These are phyloP conservation scores for Drosophila trapezifrons DNA, from an alignment of 1,140 invertebrate species.

Conservation along the genomic window DNA sequence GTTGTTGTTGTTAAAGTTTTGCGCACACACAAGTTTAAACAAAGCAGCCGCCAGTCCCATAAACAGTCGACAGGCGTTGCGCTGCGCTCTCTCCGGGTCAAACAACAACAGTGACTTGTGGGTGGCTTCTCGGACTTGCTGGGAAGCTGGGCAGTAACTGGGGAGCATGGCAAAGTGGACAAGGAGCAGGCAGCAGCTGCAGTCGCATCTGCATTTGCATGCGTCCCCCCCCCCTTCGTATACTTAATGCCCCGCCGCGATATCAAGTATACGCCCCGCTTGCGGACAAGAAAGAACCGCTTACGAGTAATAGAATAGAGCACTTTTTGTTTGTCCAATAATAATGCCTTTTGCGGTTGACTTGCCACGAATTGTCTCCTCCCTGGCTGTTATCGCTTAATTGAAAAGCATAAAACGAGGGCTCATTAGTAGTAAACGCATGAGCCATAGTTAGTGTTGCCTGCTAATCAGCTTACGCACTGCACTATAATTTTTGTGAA, in stretches of 20 bases:
- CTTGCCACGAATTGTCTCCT: conserved; percentile 25
- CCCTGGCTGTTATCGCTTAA: conserved; percentile 56
- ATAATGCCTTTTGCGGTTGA: conserved; percentile 24
- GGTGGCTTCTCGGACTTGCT: conserved; percentile 2
- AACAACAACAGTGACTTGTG: conserved; percentile 56
- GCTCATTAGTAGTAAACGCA: conserved; percentile 38
- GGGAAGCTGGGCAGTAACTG: too few species aligned
- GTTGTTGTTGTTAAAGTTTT: conserved; percentile 76
- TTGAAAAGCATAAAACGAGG: conserved; percentile 61
- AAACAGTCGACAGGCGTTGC: conserved; percentile 77
- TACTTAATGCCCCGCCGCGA: conserved; percentile 57
- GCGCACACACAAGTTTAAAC: conserved; percentile 76
- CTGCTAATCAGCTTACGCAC: conserved; percentile 68
- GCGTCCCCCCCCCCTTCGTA: conserved; percentile 36
- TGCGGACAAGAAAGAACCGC: background rate
- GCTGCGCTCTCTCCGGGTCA: conserved; percentile 61
- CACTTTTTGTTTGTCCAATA: background rate
- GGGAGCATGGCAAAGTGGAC: background rate
- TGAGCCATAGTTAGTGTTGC: background rate
- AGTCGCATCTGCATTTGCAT: conserved; percentile 22
- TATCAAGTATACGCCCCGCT: conserved; percentile 36
- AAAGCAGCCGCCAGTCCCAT: conserved; percentile 81
- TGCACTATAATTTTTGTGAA: conserved; percentile 40
- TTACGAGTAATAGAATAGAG: background rate
- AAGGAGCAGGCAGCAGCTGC: conserved; percentile 30